phyloP scores from a whole-genome alignment of 2,797 vertebrate species.

The Gila robusta region DNA sequence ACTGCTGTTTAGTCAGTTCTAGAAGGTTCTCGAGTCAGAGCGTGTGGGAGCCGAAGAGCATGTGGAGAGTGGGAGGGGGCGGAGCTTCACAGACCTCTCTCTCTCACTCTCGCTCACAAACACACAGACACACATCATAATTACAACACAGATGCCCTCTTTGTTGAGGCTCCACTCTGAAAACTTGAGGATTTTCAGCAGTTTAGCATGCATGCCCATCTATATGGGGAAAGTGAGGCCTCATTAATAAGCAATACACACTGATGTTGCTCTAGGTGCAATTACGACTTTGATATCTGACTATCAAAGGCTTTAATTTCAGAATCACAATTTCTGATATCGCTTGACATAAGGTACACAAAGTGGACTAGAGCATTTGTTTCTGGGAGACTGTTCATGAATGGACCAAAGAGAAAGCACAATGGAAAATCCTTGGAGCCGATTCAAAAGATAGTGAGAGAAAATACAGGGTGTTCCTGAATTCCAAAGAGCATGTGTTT shows the following conservation, averaged over 20 bases:
- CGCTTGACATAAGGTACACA: not conserved
- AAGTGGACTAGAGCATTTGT: not conserved
- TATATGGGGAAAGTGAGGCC: not conserved
- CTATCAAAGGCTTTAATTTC: conserved; percentile 12
- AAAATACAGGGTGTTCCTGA: conserved; percentile 46
- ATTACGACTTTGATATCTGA: conserved; percentile 32
- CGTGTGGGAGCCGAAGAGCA: conserved; percentile 60
- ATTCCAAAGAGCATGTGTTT: conserved; percentile 18
- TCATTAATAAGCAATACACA: conserved; percentile 20
- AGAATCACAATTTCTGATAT: conserved; percentile 9
- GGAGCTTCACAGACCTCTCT: conserved; percentile 48
- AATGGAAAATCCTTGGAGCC: conserved; percentile 53
- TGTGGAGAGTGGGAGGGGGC: conserved; percentile 63
- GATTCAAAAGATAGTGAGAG: conserved; percentile 49
- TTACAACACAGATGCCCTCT: conserved; percentile 52
- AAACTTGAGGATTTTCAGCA: conserved; percentile 15
- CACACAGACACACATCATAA: conserved; percentile 38
- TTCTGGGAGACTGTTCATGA: conserved; percentile 28
- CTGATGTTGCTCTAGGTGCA: conserved; percentile 4
- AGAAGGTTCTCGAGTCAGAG: conserved; percentile 50
- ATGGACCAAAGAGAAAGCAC: conserved; percentile 43
- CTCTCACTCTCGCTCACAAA: not conserved
- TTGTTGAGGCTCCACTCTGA: conserved; percentile 24
- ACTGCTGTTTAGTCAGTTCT: conserved; percentile 61
- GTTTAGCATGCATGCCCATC: conserved; percentile 2